phyloP scores from a whole-genome alignment of 2,888 invertebrate genomes.

The Altica lythri region DNA sequence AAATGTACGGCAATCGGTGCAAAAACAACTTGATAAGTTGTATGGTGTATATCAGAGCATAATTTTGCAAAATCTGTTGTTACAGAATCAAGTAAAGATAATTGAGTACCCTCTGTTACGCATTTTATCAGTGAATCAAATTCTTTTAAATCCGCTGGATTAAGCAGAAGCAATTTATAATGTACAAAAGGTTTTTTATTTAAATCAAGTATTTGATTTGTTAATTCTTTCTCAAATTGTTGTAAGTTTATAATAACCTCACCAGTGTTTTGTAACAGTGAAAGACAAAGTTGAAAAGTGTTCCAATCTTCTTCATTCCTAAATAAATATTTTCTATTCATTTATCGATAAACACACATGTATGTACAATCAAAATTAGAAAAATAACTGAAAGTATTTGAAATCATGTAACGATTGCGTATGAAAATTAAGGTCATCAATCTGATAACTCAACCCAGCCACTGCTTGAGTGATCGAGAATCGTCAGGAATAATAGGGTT shows the following conservation, averaged over 20 bases:
- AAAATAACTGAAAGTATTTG: too few relatives aligned
- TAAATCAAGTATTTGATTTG: conserved; percentile 62
- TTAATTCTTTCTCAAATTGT: conserved; percentile 68
- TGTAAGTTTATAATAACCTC: conserved; percentile 70
- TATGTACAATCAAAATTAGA: background rate
- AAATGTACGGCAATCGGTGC: conserved; percentile 79
- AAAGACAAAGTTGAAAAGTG: conserved; percentile 69
- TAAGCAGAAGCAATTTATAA: conserved; percentile 58
- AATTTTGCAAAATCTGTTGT: conserved; percentile 61
- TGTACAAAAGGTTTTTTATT: conserved; percentile 54
- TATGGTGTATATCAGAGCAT: conserved; percentile 72
- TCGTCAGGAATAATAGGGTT: too few relatives aligned
- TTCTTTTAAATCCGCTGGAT: conserved; percentile 58
- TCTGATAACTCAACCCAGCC: too few relatives aligned
- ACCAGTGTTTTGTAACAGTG: conserved; percentile 67
- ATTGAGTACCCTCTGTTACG: conserved; percentile 54
- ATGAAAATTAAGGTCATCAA: too few relatives aligned
- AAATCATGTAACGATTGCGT: too few relatives aligned
- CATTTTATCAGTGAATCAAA: conserved; percentile 61
- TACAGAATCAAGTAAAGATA: conserved; percentile 54
- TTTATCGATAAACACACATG: too few relatives aligned
- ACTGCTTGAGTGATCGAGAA: too few relatives aligned
- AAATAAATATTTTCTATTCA: background rate
- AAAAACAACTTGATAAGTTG: conserved; percentile 76
- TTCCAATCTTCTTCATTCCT: conserved; percentile 68